These are phyloP conservation scores for Grallaria varia DNA, from an alignment of 2,113 vertebrate genomes.

Conservation along the genomic window DNA sequence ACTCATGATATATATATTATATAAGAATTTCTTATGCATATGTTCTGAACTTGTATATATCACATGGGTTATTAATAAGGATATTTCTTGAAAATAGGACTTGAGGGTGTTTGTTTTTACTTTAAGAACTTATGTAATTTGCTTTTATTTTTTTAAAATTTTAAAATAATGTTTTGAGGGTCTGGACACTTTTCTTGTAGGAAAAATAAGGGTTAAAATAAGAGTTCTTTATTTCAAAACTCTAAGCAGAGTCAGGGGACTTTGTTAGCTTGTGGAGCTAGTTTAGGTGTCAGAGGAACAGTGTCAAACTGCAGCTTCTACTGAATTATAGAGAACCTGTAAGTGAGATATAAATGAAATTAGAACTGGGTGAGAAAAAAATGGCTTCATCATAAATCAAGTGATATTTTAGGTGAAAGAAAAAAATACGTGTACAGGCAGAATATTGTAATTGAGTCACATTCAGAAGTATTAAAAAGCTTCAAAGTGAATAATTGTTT, in stretches of 20 bases:
- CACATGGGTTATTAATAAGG: not conserved
- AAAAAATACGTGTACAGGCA: not conserved
- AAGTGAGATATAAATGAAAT: not conserved
- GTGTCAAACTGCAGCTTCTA: not conserved
- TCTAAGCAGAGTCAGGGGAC: not conserved
- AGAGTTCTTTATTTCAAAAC: not conserved
- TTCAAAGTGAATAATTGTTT: constrained; percentile 58
- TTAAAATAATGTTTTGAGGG: not conserved
- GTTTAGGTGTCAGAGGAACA: not conserved
- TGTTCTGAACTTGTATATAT: not conserved
- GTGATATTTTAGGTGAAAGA: constrained; percentile 39
- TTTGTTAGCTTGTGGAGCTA: not conserved
- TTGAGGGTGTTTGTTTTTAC: not conserved
- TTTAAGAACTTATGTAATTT: not conserved
- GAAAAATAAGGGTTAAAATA: not conserved
- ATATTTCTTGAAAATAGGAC: not conserved
- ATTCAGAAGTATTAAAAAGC: constrained; percentile 50
- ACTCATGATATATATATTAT: no score
- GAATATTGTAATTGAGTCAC: constrained; percentile 16
- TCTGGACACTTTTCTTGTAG: not conserved
- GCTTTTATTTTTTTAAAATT: not conserved
- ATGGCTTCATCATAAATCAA: constrained; percentile 29
- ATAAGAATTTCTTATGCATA: not conserved
- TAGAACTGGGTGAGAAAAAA: constrained; percentile 3
- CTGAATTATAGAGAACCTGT: not conserved